A percentile compares a stretch with the other conserved stretches of the same genome.
These are phyloP conservation scores for Punctoribates punctum DNA, from an alignment of 2,888 invertebrate genomes.

Conservation along the genomic window DNA sequence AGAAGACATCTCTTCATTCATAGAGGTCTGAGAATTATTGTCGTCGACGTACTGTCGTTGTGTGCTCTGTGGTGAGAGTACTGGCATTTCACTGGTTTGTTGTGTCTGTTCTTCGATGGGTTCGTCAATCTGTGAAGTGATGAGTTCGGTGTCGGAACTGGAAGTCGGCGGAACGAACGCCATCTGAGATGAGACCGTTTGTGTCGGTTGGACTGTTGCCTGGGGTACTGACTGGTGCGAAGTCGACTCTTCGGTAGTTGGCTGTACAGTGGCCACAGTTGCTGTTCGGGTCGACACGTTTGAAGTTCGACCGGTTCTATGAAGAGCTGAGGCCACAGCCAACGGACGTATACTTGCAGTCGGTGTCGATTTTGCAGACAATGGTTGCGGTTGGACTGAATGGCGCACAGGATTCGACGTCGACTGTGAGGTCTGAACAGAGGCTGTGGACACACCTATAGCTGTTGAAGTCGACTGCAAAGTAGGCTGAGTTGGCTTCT, in stretches of 20 bases:
- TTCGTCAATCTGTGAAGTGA: background rate
- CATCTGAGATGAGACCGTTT: slow-evolving; percentile 35
- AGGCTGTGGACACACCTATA: slow-evolving; percentile 66
- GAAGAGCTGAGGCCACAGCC: slow-evolving; percentile 61
- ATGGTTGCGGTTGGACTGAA: slow-evolving; percentile 55
- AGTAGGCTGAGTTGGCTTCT: slow-evolving; percentile 47
- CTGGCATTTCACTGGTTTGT: background rate
- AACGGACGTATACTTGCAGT: slow-evolving; percentile 89
- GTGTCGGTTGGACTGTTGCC: slow-evolving; percentile 47
- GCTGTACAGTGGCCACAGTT: slow-evolving; percentile 48
- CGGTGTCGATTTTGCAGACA: slow-evolving; percentile 64
- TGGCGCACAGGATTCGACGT: slow-evolving; percentile 40
- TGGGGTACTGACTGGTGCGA: slow-evolving; percentile 44
- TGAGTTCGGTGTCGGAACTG: background rate
- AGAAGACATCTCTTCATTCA: background rate
- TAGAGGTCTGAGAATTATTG: background rate
- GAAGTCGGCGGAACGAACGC: background rate
- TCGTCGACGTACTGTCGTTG: background rate
- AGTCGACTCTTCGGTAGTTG: slow-evolving; percentile 47
- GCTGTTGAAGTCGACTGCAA: background rate
- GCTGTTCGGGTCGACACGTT: slow-evolving; percentile 39
- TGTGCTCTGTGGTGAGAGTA: too few relatives aligned
- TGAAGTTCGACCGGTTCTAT: background rate
- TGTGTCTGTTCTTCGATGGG: background rate
- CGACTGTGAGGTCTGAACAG: slow-evolving; percentile 46